phyloP scores from a whole-genome alignment of 2,113 vertebrate species.

The Barnardius zonarius region DNA sequence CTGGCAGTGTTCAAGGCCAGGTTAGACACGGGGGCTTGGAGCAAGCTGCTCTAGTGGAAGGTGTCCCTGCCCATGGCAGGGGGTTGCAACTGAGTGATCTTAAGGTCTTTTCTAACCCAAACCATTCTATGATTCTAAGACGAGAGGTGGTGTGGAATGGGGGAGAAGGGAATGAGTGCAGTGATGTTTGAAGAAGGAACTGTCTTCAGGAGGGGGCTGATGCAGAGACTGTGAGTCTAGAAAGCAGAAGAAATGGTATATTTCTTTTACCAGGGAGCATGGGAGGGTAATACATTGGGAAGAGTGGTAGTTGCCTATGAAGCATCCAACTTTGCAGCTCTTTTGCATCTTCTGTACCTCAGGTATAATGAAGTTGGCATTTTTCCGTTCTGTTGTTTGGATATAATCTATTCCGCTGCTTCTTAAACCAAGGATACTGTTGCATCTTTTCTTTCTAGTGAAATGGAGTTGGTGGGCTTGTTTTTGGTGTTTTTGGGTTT shows the following conservation, averaged over 20 bases:
- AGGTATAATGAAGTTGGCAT: background rate
- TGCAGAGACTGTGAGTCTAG: fast-evolving
- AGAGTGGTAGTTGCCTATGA: background rate
- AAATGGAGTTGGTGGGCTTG: background rate
- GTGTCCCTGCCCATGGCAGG: background rate
- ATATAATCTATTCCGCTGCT: background rate
- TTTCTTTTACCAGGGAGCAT: background rate
- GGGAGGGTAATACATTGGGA: background rate
- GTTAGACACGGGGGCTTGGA: background rate
- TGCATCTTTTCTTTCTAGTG: background rate
- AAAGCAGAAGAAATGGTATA: background rate
- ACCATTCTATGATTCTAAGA: background rate
- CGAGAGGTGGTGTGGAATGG: background rate
- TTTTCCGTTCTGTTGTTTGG: background rate
- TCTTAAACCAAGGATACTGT: background rate
- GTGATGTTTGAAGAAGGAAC: background rate
- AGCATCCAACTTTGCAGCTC: background rate
- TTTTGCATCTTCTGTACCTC: background rate
- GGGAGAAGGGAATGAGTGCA: background rate
- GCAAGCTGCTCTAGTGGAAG: background rate
- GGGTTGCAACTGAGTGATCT: background rate
- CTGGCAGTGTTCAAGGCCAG: no score
- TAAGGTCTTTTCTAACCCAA: background rate
- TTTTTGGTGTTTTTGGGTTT: background rate
- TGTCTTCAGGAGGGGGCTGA: background rate